Conservation (phyloP, 1,140 invertebrate genomes). For the Coelopa frigida region DNA sequence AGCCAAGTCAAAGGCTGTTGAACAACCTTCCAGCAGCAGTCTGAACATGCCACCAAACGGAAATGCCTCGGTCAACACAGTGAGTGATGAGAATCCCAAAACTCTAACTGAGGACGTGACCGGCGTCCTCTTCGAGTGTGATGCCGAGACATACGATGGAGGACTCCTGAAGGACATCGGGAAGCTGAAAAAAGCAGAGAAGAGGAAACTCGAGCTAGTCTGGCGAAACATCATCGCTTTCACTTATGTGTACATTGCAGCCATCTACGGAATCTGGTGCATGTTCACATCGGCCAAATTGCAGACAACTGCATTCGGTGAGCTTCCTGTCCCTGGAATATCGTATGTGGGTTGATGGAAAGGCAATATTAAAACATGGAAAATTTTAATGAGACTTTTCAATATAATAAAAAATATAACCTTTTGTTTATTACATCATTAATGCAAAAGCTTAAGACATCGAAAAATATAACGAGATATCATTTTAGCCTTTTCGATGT, state of each 20-base stretch:
- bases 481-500: constrained; percentile 70
- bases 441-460: constrained; percentile 89
- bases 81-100: background rate
- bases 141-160: background rate
- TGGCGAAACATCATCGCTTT: background rate
- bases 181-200: background rate
- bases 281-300: constrained; percentile 68
- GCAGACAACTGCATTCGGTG: constrained; percentile 67
- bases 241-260: constrained; percentile 62
- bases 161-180: background rate
- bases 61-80: background rate
- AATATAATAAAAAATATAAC: constrained; percentile 88
- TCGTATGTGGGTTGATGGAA: too few species aligned
- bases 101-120: background rate
- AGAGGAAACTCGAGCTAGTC: constrained; percentile 1
- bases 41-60: constrained; percentile 16
- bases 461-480: constrained; percentile 69
- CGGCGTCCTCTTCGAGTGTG: background rate
- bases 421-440: constrained; percentile 81
- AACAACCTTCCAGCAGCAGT: constrained; percentile 53
- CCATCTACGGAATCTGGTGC: constrained; percentile 74
- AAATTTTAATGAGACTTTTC: constrained; percentile 39
- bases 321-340: too few species aligned
- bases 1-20: too few species aligned
- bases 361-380: background rate